Base-by-base conservation (phyloP, 1,140 invertebrate genomes). In the Choristoneura fumiferana region DNA sequence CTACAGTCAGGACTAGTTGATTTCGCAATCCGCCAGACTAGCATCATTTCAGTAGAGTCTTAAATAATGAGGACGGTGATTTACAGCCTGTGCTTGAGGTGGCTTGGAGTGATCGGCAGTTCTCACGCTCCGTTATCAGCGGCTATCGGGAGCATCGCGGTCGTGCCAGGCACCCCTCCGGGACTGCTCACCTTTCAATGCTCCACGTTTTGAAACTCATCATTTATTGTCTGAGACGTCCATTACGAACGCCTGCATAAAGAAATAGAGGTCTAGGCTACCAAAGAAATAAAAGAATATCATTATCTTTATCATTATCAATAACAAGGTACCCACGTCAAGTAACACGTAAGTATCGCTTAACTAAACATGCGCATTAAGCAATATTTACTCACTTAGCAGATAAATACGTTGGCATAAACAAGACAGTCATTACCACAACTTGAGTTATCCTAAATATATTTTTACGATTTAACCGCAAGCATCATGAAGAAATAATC, bases 131-230 rank as follows among this genome's bases (percentile, higher is more conserved):
- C 43, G 18, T 49, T 33, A 49, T 49, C 43, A 49, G 10, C 18
- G 18, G 43, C 29, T 33, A 49, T 49, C 43, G 43, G 43, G 43
- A 22, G 17, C 43, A 49, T 49, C 43, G 43, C n/a, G 43, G 43
- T 29, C 8, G 37, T 29, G 22, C 22, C 22, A 13, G 15, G 43
- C 17, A 49, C 43, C 43, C 43, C 43, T 22, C 2, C 22, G 29
- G 35, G 49, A 35, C 15, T 35, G 52, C 35, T 36, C 15, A 54
- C 43, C 43, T 49, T 49, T 49, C 17, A 4, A 29, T 22, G 43
- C 18, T 12, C 18, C 39, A 17, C n/a, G 15, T 54, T 54, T 54
- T 35, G 52, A 54, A 54, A 54, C 29, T 54, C 33, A 9, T 39
- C 10, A n/a, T 39, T 39, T 39, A 4, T 39, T n/a, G 2, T 9